Base-by-base conservation (phyloP, 2,888 invertebrate genomes). In the Ecdyonurus torrentis region DNA sequence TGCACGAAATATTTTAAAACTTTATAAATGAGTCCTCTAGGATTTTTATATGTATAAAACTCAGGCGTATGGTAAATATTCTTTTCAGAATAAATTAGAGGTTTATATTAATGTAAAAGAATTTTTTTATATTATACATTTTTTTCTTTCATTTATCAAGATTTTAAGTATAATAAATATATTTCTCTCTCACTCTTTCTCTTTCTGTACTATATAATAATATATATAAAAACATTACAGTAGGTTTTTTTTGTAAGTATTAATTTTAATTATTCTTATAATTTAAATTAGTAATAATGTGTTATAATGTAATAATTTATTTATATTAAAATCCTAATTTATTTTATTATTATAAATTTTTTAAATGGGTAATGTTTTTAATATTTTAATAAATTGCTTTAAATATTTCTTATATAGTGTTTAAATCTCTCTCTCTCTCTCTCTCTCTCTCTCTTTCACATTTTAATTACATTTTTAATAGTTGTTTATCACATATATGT, bases 1-100 rank as follows among this genome's bases (percentile, higher is more conserved):
- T 55, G 55, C 55, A n/a, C 55, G n/a, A 22, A 55, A 55, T 55
- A 55, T 55, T 55, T 55, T 55, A 37, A 37, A 37, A 37, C 37
- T 22, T 55, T 55, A 55, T 55, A 55, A 55, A 55, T 55, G 55
- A 55, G 55, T 55, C 55, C 55, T 55, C 19, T n/a, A 55, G 55
- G 55, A 55, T 22, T 55, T 20, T 55, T n/a, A n/a, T n/a, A n/a
- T n/a, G n/a, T n/a, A n/a, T n/a, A n/a, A n/a, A 37, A 37, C 37
- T 37, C 37, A 37, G 37, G 37, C 37, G 15, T 37, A 37, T 15
- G 37, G 37, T 37, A 37, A 37, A 37, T n/a, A 37, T 37, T 37
- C 37, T 37, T 37, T 37, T 15, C 5, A 20, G 55, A 55, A 55
- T 55, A 55, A 55, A 55, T 55, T 55, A 55, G 37, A 37, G 37